These are phyloP conservation scores for Idaea straminata DNA, from an alignment of 2,888 invertebrate species.

Conservation along the genomic window DNA sequence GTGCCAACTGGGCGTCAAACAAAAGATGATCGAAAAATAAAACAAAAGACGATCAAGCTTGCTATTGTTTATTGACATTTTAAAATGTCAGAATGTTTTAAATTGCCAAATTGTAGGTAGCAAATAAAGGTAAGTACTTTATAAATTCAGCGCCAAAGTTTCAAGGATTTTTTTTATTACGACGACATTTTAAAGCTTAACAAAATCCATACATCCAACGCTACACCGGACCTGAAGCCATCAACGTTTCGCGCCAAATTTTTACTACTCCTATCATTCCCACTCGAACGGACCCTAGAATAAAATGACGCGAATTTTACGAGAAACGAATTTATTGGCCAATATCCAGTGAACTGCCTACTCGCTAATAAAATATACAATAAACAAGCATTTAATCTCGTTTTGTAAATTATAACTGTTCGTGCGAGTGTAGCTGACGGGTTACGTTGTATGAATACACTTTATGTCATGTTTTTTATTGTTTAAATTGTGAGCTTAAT, in stretches of 20 bases:
- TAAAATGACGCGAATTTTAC: conserved; percentile 45
- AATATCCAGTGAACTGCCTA: conserved; percentile 39
- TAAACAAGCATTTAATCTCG: conserved; percentile 49
- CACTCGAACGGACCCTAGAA: conserved; percentile 34
- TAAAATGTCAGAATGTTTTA: too few species aligned
- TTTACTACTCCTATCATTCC: conserved; percentile 28
- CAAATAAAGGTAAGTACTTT: too few species aligned
- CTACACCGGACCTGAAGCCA: conserved; percentile 16
- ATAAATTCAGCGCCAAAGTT: too few species aligned
- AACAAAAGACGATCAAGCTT: too few species aligned
- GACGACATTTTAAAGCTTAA: neutral
- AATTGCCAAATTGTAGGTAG: too few species aligned
- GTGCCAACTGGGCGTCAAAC: too few species aligned
- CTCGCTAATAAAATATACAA: conserved; percentile 56
- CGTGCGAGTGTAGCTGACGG: conserved; percentile 32
- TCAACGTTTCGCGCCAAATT: conserved; percentile 29
- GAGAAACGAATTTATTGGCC: conserved; percentile 49
- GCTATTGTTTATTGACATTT: too few species aligned
- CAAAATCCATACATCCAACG: neutral
- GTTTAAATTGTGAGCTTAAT: conserved; percentile 1
- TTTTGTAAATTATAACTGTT: conserved; percentile 52
- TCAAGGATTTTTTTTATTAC: too few species aligned
- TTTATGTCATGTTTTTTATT: conserved; percentile 13
- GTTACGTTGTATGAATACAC: conserved; percentile 5
- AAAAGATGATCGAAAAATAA: too few species aligned